Percentiles rank a stretch among this genome's conserved stretches.
Evolutionary conservation across 2,113 vertebrate genomes (phyloP).

Genomic region (Lophotis ruficrista): DNA sequence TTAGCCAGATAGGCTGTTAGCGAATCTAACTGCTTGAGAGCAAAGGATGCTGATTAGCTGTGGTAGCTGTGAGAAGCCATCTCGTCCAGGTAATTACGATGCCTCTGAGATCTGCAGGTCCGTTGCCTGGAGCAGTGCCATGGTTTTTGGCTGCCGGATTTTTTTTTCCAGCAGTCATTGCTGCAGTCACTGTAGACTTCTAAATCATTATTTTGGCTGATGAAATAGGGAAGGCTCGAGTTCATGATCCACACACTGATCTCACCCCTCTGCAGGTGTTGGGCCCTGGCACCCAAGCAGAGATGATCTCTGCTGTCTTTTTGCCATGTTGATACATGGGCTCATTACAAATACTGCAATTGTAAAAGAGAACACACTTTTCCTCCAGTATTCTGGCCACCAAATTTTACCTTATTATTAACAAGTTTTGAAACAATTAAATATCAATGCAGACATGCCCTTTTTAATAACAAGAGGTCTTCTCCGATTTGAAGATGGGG

Average conservation of each 20-base stretch:
- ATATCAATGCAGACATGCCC: accelerated
- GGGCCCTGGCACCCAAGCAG: neutral
- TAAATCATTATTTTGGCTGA: constrained; percentile 4
- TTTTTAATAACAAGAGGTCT: neutral
- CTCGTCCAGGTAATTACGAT: neutral
- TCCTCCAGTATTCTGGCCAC: neutral
- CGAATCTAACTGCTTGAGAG: neutral
- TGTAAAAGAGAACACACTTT: neutral
- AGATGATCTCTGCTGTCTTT: neutral
- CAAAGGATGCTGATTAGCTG: neutral
- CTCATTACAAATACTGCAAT: neutral
- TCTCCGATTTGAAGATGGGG: neutral
- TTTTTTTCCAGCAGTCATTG: neutral
- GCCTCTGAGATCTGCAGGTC: neutral
- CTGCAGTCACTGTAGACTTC: neutral
- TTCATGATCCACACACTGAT: neutral
- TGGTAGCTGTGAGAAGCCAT: neutral
- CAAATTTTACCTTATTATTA: neutral
- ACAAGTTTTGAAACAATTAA: neutral
- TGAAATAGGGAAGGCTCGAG: neutral
- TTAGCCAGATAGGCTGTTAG: neutral
- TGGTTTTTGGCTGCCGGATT: neutral
- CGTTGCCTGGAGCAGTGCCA: neutral
- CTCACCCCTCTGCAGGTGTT: neutral
- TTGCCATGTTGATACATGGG: neutral